Conservation (phyloP, 1,140 invertebrate species). For the Gonatopus flavifemur region DNA sequence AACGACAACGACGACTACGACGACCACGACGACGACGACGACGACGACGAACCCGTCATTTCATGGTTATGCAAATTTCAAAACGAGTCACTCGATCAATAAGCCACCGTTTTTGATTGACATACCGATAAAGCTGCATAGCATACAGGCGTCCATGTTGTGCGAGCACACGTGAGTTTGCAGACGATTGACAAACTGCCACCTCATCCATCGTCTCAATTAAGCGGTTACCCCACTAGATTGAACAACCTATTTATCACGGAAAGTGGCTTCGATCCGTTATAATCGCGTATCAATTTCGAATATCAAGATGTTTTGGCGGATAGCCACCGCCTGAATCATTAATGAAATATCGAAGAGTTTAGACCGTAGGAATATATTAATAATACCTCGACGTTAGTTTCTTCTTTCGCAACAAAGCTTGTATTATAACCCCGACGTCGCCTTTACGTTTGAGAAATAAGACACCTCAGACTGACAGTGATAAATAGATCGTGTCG, state of each 20-base stretch:
- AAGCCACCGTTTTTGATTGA: conserved; percentile 25
- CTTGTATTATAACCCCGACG: no score
- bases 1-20: no score
- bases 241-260: conserved; percentile 19
- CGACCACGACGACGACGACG: no score
- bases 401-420: no score
- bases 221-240: conserved; percentile 20
- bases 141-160: conserved; percentile 5
- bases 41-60: not conserved
- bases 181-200: conserved; percentile 25
- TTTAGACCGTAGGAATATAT: no score
- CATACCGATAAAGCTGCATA: conserved; percentile 25
- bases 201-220: conserved; percentile 23
- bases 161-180: conserved; percentile 4
- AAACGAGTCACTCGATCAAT: conserved; percentile 22
- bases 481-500: no score
- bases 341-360: no score
- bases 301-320: no score
- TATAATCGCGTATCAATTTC: not conserved
- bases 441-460: no score
- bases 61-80: conserved; percentile 14
- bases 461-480: no score
- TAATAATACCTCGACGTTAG: no score
- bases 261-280: conserved; percentile 14
- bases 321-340: no score